These are phyloP conservation scores for Ataeniobius toweri DNA, from an alignment of 2,797 vertebrate genomes.

Conservation along the genomic window DNA sequence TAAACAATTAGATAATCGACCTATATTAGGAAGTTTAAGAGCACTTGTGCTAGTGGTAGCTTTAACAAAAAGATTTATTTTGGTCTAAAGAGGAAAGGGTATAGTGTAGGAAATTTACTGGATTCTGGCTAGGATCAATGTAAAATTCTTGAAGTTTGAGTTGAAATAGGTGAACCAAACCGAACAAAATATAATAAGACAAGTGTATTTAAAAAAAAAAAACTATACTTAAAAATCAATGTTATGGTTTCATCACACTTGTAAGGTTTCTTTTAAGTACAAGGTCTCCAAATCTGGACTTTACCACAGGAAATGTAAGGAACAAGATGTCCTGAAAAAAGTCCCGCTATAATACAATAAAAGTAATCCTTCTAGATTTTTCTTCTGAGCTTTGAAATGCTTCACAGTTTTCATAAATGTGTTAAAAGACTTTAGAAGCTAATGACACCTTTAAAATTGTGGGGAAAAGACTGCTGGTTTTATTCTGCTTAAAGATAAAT, in stretches of 20 bases:
- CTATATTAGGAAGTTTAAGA: slow-evolving; percentile 44
- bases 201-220: neutral
- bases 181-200: neutral
- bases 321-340: neutral
- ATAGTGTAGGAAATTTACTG: neutral
- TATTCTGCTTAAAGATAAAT: neutral
- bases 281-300: neutral
- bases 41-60: neutral
- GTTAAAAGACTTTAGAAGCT: neutral
- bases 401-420: neutral
- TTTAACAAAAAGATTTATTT: slow-evolving; percentile 9
- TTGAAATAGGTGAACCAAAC: neutral
- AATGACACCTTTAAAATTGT: neutral
- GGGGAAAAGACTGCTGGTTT: neutral
- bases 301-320: neutral
- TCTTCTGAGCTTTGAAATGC: neutral
- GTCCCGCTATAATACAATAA: neutral
- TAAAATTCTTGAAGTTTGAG: neutral
- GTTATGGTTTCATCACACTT: neutral
- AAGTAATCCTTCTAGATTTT: neutral
- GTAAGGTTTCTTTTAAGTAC: no score
- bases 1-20: slow-evolving; percentile 54
- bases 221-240: neutral
- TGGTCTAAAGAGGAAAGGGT: neutral
- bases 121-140: neutral